Base-by-base conservation (phyloP, 2,797 vertebrate species). In the Lacerta viridis region DNA sequence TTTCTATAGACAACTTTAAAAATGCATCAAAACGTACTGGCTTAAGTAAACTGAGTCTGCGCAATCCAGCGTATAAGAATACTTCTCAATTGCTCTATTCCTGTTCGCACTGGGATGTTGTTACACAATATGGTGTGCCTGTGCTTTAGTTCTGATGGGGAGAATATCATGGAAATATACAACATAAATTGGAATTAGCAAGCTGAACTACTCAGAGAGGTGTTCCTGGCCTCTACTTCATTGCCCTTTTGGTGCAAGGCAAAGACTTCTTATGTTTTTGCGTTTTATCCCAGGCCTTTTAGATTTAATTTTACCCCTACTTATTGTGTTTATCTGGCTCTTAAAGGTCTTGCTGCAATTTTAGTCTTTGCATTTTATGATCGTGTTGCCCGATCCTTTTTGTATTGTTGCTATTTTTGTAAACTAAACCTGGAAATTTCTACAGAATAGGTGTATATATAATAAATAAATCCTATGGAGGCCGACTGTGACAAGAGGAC, bases 111-210 rank as follows among this genome's bases (percentile, higher is more conserved):
- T 84, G 59, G 2, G 85, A 89, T 3, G 50, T 7, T 88, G 87
- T 87, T 91, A 61, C 66, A 36, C 85, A 89, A 0, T 2, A 81
- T 27, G 8, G 11, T 80, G 29, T 29, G 0, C 9, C 46, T 0
- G 0, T 86, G 50, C 15, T 90, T 93, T 84, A 55, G 79, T 86
- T 81, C 85, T 5, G 55, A 4, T 23, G 23, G n/a, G 64, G 36
- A 90, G 5, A 90, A 33, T 36, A 59, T 64, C 85, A 80, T 1
- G 0, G 68, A 94, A 93, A 85, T 43, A 90, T 41, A 61, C 76
- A 55, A 55, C 27, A 55, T 46, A 91, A 94, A 90, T 76, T 46
- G 83, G 78, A 93, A 92, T 43, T 69, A 90, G 71, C 89, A 87
- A 76, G 46, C 74, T 84, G 88, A 83, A 76, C 64, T 77, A 76